Evolutionary conservation across 2,797 vertebrate species (phyloP).

Genomic region (Diceros bicornis): DNA sequence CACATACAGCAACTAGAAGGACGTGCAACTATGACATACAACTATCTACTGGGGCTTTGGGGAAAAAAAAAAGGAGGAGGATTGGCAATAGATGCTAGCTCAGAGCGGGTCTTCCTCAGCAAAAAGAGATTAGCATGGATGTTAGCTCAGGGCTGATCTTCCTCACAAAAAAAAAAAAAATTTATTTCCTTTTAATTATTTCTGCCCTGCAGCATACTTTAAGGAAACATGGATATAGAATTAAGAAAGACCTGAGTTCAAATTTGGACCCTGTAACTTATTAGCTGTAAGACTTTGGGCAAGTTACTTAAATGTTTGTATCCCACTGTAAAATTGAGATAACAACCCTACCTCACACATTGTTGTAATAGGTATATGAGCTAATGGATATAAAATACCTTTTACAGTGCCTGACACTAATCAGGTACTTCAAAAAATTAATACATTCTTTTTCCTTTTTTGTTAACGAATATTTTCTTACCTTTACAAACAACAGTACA

Average conservation of each 20-base stretch:
- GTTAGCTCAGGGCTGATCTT: too few relatives aligned
- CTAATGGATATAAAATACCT: not conserved
- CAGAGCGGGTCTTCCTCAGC: too few relatives aligned
- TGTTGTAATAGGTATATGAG: not conserved
- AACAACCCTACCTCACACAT: not conserved
- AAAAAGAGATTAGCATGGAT: too few relatives aligned
- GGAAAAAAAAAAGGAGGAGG: too few relatives aligned
- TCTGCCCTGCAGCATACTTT: not conserved
- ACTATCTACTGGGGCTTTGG: too few relatives aligned
- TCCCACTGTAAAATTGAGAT: not conserved
- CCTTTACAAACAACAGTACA: not conserved
- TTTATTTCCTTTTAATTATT: conserved; percentile 48
- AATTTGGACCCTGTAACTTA: not conserved
- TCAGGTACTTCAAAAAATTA: not conserved
- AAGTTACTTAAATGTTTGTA: not conserved
- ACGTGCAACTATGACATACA: too few relatives aligned
- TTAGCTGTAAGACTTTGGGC: not conserved
- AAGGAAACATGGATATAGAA: not conserved
- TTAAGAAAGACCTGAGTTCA: conserved; percentile 39
- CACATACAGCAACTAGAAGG: too few relatives aligned
- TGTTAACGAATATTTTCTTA: conserved; percentile 36
- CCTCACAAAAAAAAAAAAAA: not conserved
- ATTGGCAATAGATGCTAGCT: too few relatives aligned
- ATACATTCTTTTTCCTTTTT: not conserved
- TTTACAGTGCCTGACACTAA: not conserved